phyloP scores from a whole-genome alignment of 2,888 invertebrate species.

The Allygus modestus region DNA sequence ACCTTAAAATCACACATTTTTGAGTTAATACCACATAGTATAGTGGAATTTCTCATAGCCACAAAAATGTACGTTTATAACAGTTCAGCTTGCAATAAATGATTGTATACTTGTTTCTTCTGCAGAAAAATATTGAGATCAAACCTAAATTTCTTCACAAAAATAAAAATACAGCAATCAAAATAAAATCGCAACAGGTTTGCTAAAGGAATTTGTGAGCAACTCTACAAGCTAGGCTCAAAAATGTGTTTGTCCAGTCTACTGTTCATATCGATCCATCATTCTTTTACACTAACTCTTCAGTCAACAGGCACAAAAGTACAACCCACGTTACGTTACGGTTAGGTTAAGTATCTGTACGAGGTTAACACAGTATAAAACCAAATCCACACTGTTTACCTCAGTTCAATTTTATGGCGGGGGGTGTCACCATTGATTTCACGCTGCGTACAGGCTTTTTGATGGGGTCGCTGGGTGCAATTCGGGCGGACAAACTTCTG shows the following conservation, averaged over 20 bases:
- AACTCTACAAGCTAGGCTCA: slow-evolving; percentile 12
- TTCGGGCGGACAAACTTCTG: slow-evolving; percentile 56
- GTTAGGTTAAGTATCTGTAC: slow-evolving; percentile 27
- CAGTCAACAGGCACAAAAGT: slow-evolving; percentile 15
- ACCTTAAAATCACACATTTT: too few species aligned
- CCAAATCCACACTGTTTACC: slow-evolving; percentile 56
- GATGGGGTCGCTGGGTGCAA: slow-evolving; percentile 24
- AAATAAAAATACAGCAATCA: too few species aligned
- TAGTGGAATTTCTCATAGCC: too few species aligned
- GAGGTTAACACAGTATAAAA: slow-evolving; percentile 30
- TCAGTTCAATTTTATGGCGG: slow-evolving; percentile 60
- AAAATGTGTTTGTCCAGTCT: neutral
- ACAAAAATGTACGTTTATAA: too few species aligned
- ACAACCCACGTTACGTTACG: neutral
- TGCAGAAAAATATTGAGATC: too few species aligned
- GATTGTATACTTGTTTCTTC: too few species aligned
- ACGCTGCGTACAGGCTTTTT: slow-evolving; percentile 51
- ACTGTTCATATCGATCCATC: neutral
- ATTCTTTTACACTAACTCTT: neutral
- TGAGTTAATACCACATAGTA: too few species aligned
- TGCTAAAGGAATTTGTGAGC: neutral
- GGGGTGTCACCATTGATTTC: slow-evolving; percentile 57
- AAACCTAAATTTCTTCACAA: too few species aligned
- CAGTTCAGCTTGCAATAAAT: too few species aligned
- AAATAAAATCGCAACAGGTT: neutral